Percentiles rank a stretch among this genome's conserved stretches.
Evolutionary conservation across 2,888 invertebrate species (phyloP).

Genomic region (Teleogryllus oceanicus): DNA sequence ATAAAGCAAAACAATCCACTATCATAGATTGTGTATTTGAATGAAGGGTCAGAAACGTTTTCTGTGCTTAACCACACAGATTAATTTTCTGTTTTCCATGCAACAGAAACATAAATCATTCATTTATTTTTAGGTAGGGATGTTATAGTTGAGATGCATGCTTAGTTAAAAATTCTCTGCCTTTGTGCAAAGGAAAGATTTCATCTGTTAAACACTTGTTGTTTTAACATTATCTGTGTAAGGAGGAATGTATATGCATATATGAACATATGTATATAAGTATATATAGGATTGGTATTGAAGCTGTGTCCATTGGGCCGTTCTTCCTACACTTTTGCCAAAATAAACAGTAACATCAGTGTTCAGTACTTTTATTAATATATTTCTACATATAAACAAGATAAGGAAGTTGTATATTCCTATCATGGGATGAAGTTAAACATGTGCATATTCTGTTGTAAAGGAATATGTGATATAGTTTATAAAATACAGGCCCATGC

Average conservation of each 20-base stretch:
- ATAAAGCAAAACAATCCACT: not conserved
- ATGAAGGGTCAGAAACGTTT: not conserved
- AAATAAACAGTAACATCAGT: not conserved
- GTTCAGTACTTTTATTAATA: not conserved
- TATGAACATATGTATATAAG: not conserved
- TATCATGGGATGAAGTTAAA: not conserved
- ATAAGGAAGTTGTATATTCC: not conserved
- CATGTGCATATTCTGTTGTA: not conserved
- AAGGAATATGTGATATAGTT: not conserved
- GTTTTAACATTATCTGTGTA: not conserved
- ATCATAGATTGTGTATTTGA: conserved; percentile 18
- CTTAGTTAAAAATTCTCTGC: not conserved
- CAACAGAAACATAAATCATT: not conserved
- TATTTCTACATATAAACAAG: not conserved
- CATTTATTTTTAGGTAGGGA: not conserved
- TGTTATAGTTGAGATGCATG: conserved; percentile 7
- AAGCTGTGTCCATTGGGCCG: not conserved
- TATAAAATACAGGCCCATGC: not conserved
- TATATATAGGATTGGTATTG: not conserved
- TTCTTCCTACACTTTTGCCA: not conserved
- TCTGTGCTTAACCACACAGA: not conserved
- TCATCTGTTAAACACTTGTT: not conserved
- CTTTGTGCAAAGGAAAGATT: not conserved
- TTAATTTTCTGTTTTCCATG: not conserved
- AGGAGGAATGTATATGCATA: not conserved